Evolutionary conservation across 2,113 vertebrate species (phyloP), one percentile per base, ranked within the genome.

Genomic region (Cryptoleucopteryx plumbea): DNA sequence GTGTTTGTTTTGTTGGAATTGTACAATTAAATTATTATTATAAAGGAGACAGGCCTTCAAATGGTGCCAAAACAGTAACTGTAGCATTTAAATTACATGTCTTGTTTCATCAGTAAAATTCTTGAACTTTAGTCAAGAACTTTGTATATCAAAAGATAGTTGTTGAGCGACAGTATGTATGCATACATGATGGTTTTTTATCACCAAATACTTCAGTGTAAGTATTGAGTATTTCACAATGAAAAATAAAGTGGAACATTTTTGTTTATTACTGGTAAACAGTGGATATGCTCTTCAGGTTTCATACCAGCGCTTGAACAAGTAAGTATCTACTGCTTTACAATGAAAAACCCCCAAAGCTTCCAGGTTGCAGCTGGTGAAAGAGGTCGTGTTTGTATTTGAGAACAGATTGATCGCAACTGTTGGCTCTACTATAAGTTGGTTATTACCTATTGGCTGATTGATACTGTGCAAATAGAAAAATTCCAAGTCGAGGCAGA

Each of bases 381-480:
- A 87, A 43, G 56, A 58, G 52, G 55, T 83, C 21, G 17, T 0
- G 1, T 43, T 73, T 43, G 4, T 63, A 25, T 11, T 25, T 38
- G 48, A 53, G 45, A 79, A 34, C 13, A 29, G 40, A 26, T 66
- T 34, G 59, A 42, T 47, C 0, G 0, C 17, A 40, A 6, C 23
- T 66, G 38, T 23, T 0, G 1, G 21, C 77, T 90, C 67, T 58
- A 25, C 52, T 52, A 0, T 23, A 40, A 56, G 66, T 89, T 1
- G 9, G 19, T 68, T 66, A n/a, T 77, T 83, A 14, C 34, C 61
- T 19, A 3, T 38, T 2, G 19, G 40, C 25, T 34, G 52, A 59
- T 71, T 59, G n/a, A 31, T 89, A n/a, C 45, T 0, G 0, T 0
- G 2, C 58, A 75, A 59, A 56, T 6, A 20, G 45, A 47, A 52